Evolutionary conservation across 2,113 vertebrate genomes (phyloP).

Genomic region (Sylvilagus bachmani): DNA sequence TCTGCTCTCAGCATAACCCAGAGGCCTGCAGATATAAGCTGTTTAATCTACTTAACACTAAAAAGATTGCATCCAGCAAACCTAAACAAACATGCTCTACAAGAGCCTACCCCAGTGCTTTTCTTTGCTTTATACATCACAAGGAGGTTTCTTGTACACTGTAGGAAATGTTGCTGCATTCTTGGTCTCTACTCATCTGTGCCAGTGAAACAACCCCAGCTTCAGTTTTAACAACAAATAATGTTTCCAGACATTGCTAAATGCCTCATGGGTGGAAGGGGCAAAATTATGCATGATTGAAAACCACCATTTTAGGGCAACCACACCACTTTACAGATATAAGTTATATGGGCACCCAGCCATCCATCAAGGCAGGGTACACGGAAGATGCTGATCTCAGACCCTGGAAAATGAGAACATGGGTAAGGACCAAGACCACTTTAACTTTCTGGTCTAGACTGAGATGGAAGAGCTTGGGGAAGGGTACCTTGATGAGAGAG

Average conservation of each 20-base stretch:
- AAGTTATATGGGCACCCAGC: not conserved
- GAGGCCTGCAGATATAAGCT: not conserved
- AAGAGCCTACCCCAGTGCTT: not conserved
- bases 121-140: not conserved
- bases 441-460: not conserved
- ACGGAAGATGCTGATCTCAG: not conserved
- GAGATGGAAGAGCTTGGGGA: not conserved
- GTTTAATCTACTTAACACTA: not conserved
- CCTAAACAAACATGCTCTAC: not conserved
- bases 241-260: conserved; percentile 1
- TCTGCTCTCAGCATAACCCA: not conserved
- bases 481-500: not conserved
- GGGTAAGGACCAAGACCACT: not conserved
- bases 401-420: not conserved
- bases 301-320: not conserved
- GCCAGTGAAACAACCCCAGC: not conserved
- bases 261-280: not conserved
- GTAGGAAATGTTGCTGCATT: not conserved
- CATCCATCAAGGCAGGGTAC: not conserved
- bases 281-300: not conserved
- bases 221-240: not conserved
- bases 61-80: not conserved
- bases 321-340: not conserved
- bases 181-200: not conserved
- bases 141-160: not conserved